These are phyloP conservation scores for Bergia sp. DNA, from an alignment of 92 coral and sea anemone species.

Conservation along the genomic window DNA sequence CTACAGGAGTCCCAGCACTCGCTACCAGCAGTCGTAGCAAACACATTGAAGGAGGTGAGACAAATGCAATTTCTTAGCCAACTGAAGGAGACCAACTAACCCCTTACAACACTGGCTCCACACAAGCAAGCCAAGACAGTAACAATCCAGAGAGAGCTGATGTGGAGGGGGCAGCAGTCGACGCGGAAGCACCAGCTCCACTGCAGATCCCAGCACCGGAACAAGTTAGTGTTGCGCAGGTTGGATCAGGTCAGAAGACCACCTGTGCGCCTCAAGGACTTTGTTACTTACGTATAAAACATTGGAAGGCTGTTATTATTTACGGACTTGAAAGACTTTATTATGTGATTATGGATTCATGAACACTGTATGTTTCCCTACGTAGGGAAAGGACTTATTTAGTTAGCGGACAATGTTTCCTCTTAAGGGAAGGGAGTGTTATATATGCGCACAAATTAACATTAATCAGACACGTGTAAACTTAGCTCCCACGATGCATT, in stretches of 20 bases:
- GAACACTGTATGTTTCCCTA: background rate
- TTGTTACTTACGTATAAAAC: background rate
- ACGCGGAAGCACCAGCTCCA: background rate
- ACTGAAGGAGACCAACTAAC: background rate
- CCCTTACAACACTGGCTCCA: background rate
- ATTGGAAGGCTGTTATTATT: background rate
- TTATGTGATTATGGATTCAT: background rate
- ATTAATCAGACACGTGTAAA: background rate
- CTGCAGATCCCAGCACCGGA: slow-evolving; percentile 1
- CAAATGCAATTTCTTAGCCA: background rate
- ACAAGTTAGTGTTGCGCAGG: slow-evolving; percentile 9
- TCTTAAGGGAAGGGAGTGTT: slow-evolving; percentile 33
- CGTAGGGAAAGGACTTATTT: background rate
- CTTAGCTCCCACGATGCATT: background rate
- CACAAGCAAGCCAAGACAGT: slow-evolving; percentile 49
- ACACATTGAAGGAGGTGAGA: background rate
- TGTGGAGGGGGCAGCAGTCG: background rate
- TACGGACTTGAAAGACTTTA: background rate
- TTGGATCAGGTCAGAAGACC: slow-evolving; percentile 27
- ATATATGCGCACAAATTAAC: slow-evolving; percentile 9
- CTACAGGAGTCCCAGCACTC: slow-evolving; percentile 4
- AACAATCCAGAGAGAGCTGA: background rate
- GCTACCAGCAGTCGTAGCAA: background rate
- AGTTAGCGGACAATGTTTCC: background rate
- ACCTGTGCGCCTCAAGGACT: slow-evolving; percentile 31